Conservation (phyloP, 2,888 invertebrate species). For the Rotaria socialis region DNA sequence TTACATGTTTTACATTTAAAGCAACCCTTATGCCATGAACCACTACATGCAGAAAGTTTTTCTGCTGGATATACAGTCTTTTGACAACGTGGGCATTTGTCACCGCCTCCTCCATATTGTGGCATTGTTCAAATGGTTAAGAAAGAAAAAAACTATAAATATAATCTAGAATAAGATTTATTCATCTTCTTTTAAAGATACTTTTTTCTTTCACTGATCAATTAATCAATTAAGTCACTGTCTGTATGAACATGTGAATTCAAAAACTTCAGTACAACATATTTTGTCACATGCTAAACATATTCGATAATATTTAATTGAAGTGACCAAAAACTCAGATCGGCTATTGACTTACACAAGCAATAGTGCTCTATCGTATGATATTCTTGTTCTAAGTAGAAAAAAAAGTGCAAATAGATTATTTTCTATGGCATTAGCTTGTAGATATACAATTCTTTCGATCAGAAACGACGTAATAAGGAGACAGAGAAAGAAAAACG, state of each 20-base stretch:
- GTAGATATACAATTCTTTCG: background rate
- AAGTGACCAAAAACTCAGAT: background rate
- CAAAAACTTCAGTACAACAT: background rate
- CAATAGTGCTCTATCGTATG: background rate
- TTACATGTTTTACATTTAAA: slow-evolving; percentile 48
- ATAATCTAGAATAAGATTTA: background rate
- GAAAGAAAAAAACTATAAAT: background rate
- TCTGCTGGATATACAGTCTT: slow-evolving; percentile 47
- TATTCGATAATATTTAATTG: background rate
- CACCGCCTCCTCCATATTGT: slow-evolving; percentile 46
- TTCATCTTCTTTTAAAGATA: background rate
- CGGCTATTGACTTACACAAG: background rate
- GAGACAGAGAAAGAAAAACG: background rate
- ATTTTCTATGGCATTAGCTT: background rate
- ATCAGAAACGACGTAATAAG: background rate
- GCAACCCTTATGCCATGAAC: slow-evolving; percentile 48
- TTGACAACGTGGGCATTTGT: slow-evolving; percentile 46
- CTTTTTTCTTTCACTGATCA: too few relatives aligned
- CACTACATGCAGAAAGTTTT: slow-evolving; percentile 40
- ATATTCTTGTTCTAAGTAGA: background rate
- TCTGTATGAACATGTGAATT: too few relatives aligned
- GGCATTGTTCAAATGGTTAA: slow-evolving; percentile 36
- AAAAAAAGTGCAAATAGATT: background rate
- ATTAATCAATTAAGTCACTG: too few relatives aligned
- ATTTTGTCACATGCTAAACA: background rate